A percentile compares a stretch with the other conserved stretches of the same genome.
Evolutionary conservation across 2,113 vertebrate genomes (phyloP).

Genomic region (Bagarius yarrelli): DNA sequence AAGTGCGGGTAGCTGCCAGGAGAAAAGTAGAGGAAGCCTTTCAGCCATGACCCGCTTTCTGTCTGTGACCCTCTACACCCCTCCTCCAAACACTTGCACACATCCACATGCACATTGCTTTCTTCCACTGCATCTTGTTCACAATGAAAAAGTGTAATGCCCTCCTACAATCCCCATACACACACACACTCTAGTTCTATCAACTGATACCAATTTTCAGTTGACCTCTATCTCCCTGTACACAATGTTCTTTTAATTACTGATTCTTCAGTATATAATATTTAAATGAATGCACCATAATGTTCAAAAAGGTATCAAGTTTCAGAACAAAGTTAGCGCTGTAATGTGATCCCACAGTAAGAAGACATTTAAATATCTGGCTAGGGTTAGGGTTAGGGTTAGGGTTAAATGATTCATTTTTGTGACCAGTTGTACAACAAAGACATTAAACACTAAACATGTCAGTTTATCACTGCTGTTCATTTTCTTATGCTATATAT

Average conservation of each 20-base stretch:
- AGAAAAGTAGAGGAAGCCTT: constrained; percentile 63
- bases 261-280: too few relatives aligned
- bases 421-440: constrained; percentile 70
- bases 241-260: too few relatives aligned
- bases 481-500: too few relatives aligned
- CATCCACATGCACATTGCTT: constrained; percentile 1
- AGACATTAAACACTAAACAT: constrained; percentile 41
- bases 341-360: constrained; percentile 58
- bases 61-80: constrained; percentile 40
- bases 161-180: constrained; percentile 44
- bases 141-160: constrained; percentile 39
- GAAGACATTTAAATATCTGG: constrained; percentile 53
- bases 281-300: too few relatives aligned
- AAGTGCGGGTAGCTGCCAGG: constrained; percentile 63
- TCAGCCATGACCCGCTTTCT: constrained; percentile 64
- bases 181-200: background rate
- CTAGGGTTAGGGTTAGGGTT: too few relatives aligned
- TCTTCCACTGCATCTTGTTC: constrained; percentile 34
- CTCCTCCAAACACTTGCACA: constrained; percentile 6
- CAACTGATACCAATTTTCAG: background rate
- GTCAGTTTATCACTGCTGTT: background rate
- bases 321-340: constrained; percentile 34
- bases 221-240: too few relatives aligned
- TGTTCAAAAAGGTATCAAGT: background rate
- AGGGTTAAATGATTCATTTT: constrained; percentile 69